Percentiles rank a stretch among this genome's conserved stretches.
These are phyloP conservation scores for Egretta garzetta DNA, from an alignment of 2,113 vertebrate genomes.

Conservation along the genomic window DNA sequence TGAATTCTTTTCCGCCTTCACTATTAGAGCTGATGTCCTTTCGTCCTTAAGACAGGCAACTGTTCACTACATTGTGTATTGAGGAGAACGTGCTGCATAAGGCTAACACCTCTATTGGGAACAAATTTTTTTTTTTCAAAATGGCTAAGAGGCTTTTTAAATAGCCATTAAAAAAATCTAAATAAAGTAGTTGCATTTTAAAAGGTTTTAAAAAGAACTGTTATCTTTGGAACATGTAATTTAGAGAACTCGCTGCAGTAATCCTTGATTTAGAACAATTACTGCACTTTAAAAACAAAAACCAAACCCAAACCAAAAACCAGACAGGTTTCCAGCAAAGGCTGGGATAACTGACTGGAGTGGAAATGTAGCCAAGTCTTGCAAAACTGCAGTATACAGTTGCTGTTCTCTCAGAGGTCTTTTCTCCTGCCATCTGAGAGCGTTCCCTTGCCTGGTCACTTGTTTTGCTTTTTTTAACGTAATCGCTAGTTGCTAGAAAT, in stretches of 20 bases:
- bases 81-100: background rate
- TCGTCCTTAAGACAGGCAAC: background rate
- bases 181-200: background rate
- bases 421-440: background rate
- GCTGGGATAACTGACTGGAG: background rate
- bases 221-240: slow-evolving; percentile 29
- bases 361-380: background rate
- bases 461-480: background rate
- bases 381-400: background rate
- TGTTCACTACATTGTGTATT: background rate
- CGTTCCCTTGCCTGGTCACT: background rate
- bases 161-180: background rate
- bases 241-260: slow-evolving; percentile 3
- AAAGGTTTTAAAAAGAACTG: background rate
- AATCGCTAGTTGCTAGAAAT: slow-evolving; percentile 14
- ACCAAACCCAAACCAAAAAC: background rate
- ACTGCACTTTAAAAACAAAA: background rate
- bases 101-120: background rate
- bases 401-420: background rate
- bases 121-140: background rate
- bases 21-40: background rate
- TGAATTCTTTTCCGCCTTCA: background rate
- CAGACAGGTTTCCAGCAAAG: slow-evolving; percentile 42
- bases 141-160: background rate
- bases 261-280: slow-evolving; percentile 40